Evolutionary conservation across 2,888 invertebrate genomes (phyloP), one percentile per base, ranked within the genome.

Genomic region (Hecatera dysodea): DNA sequence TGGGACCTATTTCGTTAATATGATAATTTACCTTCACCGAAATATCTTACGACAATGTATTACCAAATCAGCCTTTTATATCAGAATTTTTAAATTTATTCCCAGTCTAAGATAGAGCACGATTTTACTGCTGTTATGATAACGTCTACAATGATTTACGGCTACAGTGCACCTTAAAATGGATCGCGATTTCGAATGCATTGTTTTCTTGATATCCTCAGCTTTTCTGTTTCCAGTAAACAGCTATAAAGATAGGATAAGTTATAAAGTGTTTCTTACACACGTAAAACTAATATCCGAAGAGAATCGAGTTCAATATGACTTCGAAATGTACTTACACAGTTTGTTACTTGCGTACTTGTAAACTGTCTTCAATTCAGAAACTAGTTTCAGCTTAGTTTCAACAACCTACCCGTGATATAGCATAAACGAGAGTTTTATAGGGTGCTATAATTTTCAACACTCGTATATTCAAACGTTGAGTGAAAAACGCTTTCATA

Each of bases 261-360:
- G 73, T 82, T 80, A 71, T 78, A 77, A 81, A 81, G 66, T 70
- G 72, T 67, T 85, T 71, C 67, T 67, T 67, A 80, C 68, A 79
- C 73, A 80, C 75, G 80, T 82, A 80, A 86, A 84, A 82, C 81
- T 82, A 85, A 85, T 85, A 81, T 79, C 63, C 72, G 65, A 81
- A 67, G 77, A 78, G 74, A 84, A 82, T 80, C 39, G 76, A 88
- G 87, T 89, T 90, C 84, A 84, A 86, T 84, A 88, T 89, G 86
- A 89, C 90, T 91, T 90, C 72, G 83, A 82, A 89, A 88, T 84
- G 84, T 88, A 86, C 84, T 86, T 84, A 85, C 83, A 78, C 79
- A 87, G 80, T 86, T 88, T 83, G 85, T 85, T 84, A 81, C 80
- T 85, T 81, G 72, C 81, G 78, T 83, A 87, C 86, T 87, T 83